Conservation (phyloP, 2,113 vertebrate species). For the Conger conger region DNA sequence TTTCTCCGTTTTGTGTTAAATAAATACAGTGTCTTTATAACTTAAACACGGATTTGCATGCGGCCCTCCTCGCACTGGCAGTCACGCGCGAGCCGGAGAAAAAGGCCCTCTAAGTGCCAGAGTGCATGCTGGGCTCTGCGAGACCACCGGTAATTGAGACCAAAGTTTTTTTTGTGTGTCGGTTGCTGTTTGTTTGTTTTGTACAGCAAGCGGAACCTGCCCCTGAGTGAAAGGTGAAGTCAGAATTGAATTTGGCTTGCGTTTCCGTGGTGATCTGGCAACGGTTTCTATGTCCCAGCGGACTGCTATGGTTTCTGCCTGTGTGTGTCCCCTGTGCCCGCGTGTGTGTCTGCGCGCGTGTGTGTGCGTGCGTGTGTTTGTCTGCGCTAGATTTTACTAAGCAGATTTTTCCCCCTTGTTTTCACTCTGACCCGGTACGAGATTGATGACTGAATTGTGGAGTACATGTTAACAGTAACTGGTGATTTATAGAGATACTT, state of each 20-base stretch:
- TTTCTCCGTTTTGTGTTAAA: conserved; percentile 64
- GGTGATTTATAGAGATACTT: conserved; percentile 98
- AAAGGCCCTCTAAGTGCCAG: not conserved
- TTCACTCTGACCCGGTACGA: conserved; percentile 85
- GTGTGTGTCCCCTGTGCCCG: conserved; percentile 6
- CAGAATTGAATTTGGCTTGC: conserved; percentile 66
- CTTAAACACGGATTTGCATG: conserved; percentile 57
- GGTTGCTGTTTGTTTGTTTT: conserved; percentile 68
- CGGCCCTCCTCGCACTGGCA: not conserved
- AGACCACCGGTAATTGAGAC: not conserved
- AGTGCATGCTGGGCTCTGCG: not conserved
- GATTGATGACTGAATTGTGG: conserved; percentile 89
- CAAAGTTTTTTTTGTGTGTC: conserved; percentile 35
- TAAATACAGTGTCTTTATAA: conserved; percentile 64
- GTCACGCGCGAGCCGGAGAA: not conserved
- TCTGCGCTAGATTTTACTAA: conserved; percentile 72
- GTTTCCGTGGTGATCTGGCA: conserved; percentile 66
- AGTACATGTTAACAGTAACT: conserved; percentile 88
- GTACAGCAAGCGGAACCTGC: conserved; percentile 58
- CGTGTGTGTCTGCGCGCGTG: conserved; percentile 50
- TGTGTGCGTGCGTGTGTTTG: conserved; percentile 29
- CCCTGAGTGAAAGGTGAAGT: conserved; percentile 63
- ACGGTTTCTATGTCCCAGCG: conserved; percentile 60
- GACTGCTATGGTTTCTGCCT: conserved; percentile 65
- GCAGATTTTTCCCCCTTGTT: conserved; percentile 83